Evolutionary conservation across 2,113 vertebrate species (phyloP).

Genomic region (Gasterosteus nipponicus): DNA sequence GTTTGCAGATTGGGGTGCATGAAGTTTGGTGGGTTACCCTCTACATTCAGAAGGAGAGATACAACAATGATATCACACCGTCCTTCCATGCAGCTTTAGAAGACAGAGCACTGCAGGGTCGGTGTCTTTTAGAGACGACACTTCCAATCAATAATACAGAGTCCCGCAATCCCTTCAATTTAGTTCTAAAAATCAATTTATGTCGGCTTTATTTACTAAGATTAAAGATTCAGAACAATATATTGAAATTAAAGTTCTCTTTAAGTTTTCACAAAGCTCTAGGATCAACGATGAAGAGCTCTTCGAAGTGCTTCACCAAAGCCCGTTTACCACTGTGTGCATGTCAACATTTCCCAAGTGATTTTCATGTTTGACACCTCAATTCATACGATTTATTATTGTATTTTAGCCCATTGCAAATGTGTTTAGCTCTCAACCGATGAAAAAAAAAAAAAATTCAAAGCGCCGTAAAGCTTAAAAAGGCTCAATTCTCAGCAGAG

Average conservation of each 20-base stretch:
- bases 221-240: conserved; percentile 1
- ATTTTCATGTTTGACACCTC: conserved; percentile 34
- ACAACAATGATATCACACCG: not conserved
- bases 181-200: not conserved
- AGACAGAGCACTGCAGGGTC: not conserved
- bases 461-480: not conserved
- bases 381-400: conserved; percentile 21
- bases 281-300: conserved; percentile 36
- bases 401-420: not conserved
- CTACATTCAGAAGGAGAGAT: not conserved
- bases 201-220: not conserved
- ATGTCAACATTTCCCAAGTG: conserved; percentile 15
- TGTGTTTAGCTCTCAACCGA: not conserved
- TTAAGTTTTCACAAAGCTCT: conserved; percentile 25
- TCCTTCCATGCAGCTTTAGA: conserved; percentile 5
- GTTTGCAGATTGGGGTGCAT: conserved; percentile 1
- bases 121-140: not conserved
- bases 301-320: conserved; percentile 5
- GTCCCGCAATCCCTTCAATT: not conserved
- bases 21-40: not conserved
- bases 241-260: not conserved
- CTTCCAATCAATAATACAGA: not conserved
- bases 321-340: conserved; percentile 15
- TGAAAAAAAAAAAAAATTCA: not conserved
- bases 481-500: not conserved